Percentiles rank a stretch among this genome's conserved stretches.
Conservation (phyloP, 2,888 invertebrate species). For the Cremastinae sp. region DNA sequence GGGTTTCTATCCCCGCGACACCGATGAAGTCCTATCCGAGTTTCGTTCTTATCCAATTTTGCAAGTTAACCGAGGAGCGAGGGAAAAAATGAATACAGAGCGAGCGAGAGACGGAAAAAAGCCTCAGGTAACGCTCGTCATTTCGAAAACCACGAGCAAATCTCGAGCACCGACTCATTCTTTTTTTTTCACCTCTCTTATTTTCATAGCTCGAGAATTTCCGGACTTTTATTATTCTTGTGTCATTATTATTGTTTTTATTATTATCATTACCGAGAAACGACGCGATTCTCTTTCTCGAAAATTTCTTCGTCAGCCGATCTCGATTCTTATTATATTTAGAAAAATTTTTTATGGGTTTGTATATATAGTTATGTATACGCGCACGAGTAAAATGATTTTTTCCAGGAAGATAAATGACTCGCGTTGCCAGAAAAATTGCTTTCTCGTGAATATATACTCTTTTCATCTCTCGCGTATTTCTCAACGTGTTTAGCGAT, state of each 20-base stretch:
- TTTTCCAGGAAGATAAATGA: not conserved
- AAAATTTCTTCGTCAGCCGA: not conserved
- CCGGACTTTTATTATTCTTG: slow-evolving; percentile 34
- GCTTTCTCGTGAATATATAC: no score
- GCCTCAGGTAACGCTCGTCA: slow-evolving; percentile 7
- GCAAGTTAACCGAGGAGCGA: slow-evolving; percentile 57
- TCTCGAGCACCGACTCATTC: slow-evolving; percentile 23
- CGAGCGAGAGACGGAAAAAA: not conserved
- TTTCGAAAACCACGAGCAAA: slow-evolving; percentile 21
- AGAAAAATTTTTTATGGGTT: not conserved
- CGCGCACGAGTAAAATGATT: no score
- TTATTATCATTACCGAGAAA: slow-evolving; percentile 35
- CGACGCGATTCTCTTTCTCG: not conserved
- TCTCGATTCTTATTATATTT: not conserved
- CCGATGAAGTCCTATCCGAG: slow-evolving; percentile 71
- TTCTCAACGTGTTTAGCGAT: no score
- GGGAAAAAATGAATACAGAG: not conserved
- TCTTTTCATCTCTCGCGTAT: no score
- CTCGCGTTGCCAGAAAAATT: no score
- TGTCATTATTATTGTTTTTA: no score
- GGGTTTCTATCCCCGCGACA: slow-evolving; percentile 67
- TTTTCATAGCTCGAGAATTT: slow-evolving; percentile 37
- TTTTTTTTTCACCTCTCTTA: slow-evolving; percentile 5
- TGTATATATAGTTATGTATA: no score
- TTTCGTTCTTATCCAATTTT: slow-evolving; percentile 71